These are phyloP conservation scores for Nysson spinosus DNA, from an alignment of 2,888 invertebrate genomes.

Conservation along the genomic window DNA sequence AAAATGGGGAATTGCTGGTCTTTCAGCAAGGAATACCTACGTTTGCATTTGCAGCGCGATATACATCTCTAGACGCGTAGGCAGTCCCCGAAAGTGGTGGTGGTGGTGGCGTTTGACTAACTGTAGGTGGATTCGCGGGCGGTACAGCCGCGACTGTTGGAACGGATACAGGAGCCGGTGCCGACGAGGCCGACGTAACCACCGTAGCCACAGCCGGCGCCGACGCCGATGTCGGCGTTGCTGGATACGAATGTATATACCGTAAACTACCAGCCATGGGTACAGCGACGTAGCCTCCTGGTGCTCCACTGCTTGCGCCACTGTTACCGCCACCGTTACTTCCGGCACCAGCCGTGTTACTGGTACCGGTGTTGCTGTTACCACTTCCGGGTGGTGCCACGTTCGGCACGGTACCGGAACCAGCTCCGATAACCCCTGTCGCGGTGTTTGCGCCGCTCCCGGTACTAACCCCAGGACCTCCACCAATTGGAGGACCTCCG, in stretches of 20 bases:
- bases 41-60: conserved; percentile 72
- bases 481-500: conserved; percentile 43
- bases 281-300: conserved; percentile 73
- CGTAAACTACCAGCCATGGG: conserved; percentile 76
- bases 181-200: conserved; percentile 66
- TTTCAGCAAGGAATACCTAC: conserved; percentile 62
- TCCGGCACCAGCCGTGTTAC: conserved; percentile 33
- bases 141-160: conserved; percentile 46
- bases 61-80: conserved; percentile 71
- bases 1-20: background rate
- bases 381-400: conserved; percentile 39
- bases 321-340: conserved; percentile 70
- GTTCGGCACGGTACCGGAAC: conserved; percentile 30
- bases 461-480: conserved; percentile 39
- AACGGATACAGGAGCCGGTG: conserved; percentile 64
- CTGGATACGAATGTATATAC: conserved; percentile 74
- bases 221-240: conserved; percentile 70
- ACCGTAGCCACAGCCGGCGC: conserved; percentile 49
- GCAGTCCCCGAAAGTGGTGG: conserved; percentile 74
- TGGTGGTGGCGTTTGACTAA: conserved; percentile 77
- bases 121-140: conserved; percentile 66
- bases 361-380: conserved; percentile 33
- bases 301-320: conserved; percentile 42
- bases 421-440: conserved; percentile 26
- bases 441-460: conserved; percentile 35